A percentile compares a stretch with the other conserved stretches of the same genome.
Conservation (phyloP, 30 jellyfish, hydroid and myxozoan genomes). For the Chrysaora quinquecirrha region DNA sequence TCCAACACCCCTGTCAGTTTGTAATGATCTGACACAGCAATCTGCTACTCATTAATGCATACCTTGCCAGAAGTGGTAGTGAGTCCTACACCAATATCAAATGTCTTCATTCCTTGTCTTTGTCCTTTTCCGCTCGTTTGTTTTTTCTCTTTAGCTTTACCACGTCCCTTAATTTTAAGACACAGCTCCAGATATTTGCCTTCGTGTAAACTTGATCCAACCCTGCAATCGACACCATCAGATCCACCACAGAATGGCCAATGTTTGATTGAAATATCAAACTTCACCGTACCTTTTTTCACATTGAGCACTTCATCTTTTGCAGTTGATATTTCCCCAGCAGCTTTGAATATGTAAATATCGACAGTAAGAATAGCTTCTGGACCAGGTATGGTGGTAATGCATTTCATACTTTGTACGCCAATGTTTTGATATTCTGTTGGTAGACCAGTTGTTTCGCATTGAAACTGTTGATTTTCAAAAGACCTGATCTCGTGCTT, state of each 20-base stretch:
- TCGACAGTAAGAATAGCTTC: conserved; percentile 40
- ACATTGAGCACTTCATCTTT: conserved; percentile 19
- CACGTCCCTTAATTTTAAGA: conserved; percentile 4
- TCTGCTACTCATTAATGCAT: background rate
- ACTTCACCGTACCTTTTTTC: conserved; percentile 36
- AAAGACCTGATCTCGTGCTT: conserved; percentile 35
- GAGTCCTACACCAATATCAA: conserved; percentile 16
- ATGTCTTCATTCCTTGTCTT: background rate
- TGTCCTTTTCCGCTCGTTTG: conserved; percentile 24
- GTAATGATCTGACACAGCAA: too few species aligned
- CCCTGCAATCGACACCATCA: conserved; percentile 13
- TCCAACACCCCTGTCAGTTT: too few species aligned
- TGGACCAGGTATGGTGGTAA: conserved; percentile 37
- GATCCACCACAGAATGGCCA: conserved; percentile 52
- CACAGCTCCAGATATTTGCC: conserved; percentile 5
- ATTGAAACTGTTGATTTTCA: conserved; percentile 2
- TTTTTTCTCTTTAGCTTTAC: background rate
- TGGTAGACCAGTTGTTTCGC: conserved; percentile 11
- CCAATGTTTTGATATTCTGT: conserved; percentile 14
- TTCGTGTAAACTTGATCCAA: background rate
- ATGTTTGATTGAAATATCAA: background rate
- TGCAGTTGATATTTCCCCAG: conserved; percentile 21
- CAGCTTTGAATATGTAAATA: conserved; percentile 16
- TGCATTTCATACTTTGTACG: conserved; percentile 13
- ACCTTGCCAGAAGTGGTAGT: conserved; percentile 19